Base-by-base conservation (phyloP, 2,888 invertebrate species). In the Prosapia bicincta region DNA sequence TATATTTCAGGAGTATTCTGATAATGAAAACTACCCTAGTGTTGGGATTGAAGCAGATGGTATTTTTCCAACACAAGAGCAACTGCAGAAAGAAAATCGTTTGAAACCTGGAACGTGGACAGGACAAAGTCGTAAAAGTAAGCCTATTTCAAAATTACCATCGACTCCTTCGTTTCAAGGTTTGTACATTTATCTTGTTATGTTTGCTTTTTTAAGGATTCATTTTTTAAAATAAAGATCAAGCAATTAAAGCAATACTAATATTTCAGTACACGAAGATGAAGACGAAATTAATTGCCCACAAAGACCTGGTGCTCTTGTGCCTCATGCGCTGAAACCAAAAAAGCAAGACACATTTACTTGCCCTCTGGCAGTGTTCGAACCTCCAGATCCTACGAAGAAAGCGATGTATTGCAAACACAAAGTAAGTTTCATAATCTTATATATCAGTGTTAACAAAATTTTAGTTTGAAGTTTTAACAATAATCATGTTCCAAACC, bases 91-190 rank as follows among this genome's bases (percentile, higher is more conserved):
- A 82, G 94, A 94, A 84, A 94, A 94, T 84, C 86, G 88, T 1
- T 86, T 90, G 78, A 90, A 91, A 82, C 88, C 93, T 0, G 91
- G 92, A 0, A 88, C 90, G 3, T 94, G 93, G 94, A 73, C 32
- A 26, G 77, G 77, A 13, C 79, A 78, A 71, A 78, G 79, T 70
- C 74, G 72, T 54, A 73, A 77, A 38, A 69, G 65, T 38, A 26
- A 24, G 26, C 43, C 67, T 68, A 26, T 28, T 73, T 76, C 67
- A 25, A 68, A 76, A 65, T 69, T 84, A 71, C 79, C 84, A 75
- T 80, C 71, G 75, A 66, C 72, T 84, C 74, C 79, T 83, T 75
- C 80, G 26, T 89, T 89, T 82, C 85, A 85, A 84, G 86, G 88
- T 88, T 82, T 80, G 68, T 74, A 32, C n/a, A n/a, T n/a, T n/a